phyloP scores from a whole-genome alignment of 2,113 vertebrate species.

The Cyanoramphus novaezelandiae region DNA sequence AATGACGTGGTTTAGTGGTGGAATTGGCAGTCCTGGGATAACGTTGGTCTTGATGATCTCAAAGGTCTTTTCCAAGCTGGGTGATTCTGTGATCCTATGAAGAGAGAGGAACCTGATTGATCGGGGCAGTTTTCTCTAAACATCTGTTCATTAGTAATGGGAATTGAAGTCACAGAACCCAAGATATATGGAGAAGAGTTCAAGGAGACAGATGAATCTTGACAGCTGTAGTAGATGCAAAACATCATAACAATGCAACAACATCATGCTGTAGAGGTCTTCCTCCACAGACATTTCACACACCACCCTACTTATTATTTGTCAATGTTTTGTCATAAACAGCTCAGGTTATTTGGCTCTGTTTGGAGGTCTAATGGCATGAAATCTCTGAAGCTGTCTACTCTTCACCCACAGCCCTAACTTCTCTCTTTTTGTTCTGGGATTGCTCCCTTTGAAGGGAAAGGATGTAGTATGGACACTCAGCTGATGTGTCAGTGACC shows the following conservation, averaged over 20 bases:
- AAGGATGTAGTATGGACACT: not conserved
- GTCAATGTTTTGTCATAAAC: not conserved
- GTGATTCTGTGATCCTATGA: not conserved
- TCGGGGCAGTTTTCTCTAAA: not conserved
- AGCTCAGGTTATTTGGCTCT: not conserved
- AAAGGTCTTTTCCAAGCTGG: not conserved
- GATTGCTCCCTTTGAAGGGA: not conserved
- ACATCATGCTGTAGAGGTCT: not conserved
- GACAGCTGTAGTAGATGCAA: not conserved
- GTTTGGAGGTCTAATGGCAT: not conserved
- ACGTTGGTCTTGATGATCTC: not conserved
- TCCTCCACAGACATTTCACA: not conserved
- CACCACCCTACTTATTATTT: not conserved
- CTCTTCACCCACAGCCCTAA: not conserved
- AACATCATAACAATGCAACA: not conserved
- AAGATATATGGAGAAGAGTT: not conserved
- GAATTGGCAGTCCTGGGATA: not conserved
- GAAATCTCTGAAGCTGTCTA: not conserved
- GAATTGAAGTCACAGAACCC: not conserved
- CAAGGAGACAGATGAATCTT: not conserved
- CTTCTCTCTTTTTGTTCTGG: not conserved
- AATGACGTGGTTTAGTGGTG: not conserved
- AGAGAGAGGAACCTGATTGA: not conserved
- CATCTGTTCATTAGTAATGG: not conserved
- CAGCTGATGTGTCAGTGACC: not conserved